phyloP scores from a whole-genome alignment of 2,113 vertebrate genomes.

The Rana temporaria region DNA sequence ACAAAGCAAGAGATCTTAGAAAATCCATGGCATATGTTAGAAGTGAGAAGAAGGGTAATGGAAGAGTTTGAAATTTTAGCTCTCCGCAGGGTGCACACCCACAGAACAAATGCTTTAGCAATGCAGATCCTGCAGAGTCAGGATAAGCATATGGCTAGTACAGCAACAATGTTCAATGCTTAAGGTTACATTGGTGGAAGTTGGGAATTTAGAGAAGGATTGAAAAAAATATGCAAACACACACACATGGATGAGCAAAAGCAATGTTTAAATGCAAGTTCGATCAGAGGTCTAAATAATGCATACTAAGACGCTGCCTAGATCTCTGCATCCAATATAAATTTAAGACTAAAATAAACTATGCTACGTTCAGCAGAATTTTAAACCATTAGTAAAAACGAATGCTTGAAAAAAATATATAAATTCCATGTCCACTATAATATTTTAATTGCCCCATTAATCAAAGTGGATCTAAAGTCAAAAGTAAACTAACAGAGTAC shows the following conservation, averaged over 20 bases:
- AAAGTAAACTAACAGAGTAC: too few relatives aligned
- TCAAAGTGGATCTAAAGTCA: too few relatives aligned
- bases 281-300: too few relatives aligned
- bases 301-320: too few relatives aligned
- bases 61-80: slow-evolving; percentile 48
- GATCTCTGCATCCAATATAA: too few relatives aligned
- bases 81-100: slow-evolving; percentile 54
- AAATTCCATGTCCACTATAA: too few relatives aligned
- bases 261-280: too few relatives aligned
- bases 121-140: slow-evolving; percentile 39
- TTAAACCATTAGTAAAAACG: too few relatives aligned
- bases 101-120: slow-evolving; percentile 55
- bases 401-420: too few relatives aligned
- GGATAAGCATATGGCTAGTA: slow-evolving; percentile 48
- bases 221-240: background rate
- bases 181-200: background rate
- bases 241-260: background rate
- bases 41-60: slow-evolving; percentile 23
- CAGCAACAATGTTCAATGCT: slow-evolving; percentile 16
- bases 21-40: slow-evolving; percentile 49
- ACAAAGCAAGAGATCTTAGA: slow-evolving; percentile 32
- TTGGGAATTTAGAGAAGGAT: background rate
- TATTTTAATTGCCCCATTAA: too few relatives aligned
- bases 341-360: too few relatives aligned
- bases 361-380: too few relatives aligned